A percentile compares a stretch with the other conserved stretches of the same genome.
Evolutionary conservation across 1,140 invertebrate genomes (phyloP).

Genomic region (Leptonema lineaticorne): DNA sequence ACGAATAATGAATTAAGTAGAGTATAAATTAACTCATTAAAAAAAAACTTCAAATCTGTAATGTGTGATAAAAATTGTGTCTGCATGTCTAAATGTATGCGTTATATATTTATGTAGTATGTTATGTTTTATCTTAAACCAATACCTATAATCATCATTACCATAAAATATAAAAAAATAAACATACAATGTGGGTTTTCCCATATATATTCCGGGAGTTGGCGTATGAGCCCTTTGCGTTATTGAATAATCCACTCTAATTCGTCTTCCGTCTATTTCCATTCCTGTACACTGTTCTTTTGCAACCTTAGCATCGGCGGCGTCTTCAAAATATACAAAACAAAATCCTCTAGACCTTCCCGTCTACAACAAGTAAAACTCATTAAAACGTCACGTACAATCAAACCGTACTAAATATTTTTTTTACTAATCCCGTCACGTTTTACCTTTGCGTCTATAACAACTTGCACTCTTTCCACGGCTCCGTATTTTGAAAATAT

Average conservation of each 20-base stretch:
- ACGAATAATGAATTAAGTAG: too few relatives aligned
- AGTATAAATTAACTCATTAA: too few relatives aligned
- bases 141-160: too few relatives aligned
- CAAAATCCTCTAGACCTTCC: conserved; percentile 93
- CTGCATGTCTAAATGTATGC: too few relatives aligned
- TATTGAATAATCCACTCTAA: conserved; percentile 95
- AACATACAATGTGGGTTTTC: conserved; percentile 79
- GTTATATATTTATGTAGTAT: too few relatives aligned
- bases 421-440: not conserved
- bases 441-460: conserved; percentile 92
- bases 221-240: conserved; percentile 97
- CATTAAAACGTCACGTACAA: not conserved
- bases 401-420: not conserved
- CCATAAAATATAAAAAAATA: too few relatives aligned
- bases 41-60: too few relatives aligned
- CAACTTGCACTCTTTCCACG: conserved; percentile 91
- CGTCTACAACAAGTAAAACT: conserved; percentile 59
- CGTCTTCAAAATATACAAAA: conserved; percentile 92
- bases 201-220: conserved; percentile 97
- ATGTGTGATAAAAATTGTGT: too few relatives aligned
- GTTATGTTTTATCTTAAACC: too few relatives aligned
- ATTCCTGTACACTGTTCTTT: conserved; percentile 92
- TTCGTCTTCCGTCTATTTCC: conserved; percentile 90
- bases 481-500: conserved; percentile 92
- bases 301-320: conserved; percentile 89